Evolutionary conservation across 2,113 vertebrate species (phyloP).

Genomic region (Callithrix jacchus): DNA sequence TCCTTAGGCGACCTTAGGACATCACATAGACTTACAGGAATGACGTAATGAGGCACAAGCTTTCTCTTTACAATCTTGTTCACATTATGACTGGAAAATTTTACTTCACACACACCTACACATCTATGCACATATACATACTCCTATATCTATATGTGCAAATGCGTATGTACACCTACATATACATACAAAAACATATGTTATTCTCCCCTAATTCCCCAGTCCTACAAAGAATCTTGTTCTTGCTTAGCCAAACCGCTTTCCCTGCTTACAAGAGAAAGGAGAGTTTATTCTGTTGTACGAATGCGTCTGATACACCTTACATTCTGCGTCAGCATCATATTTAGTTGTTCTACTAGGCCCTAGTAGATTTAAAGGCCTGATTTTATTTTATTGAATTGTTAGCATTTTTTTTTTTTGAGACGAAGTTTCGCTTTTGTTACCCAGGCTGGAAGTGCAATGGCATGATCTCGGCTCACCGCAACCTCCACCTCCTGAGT

Average conservation of each 20-base stretch:
- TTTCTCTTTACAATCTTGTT: not conserved
- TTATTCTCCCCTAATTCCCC: not conserved
- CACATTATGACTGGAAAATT: not conserved
- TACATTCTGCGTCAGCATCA: not conserved
- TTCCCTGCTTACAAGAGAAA: not conserved
- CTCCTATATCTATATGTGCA: not conserved
- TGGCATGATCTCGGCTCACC: too few species aligned
- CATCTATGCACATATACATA: not conserved
- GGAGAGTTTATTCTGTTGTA: not conserved
- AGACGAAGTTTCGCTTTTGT: too few species aligned
- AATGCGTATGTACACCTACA: not conserved
- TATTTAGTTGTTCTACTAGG: not conserved
- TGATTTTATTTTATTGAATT: not conserved
- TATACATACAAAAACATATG: not conserved
- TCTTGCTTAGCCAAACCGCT: not conserved
- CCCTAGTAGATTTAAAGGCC: not conserved
- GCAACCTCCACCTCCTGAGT: too few species aligned
- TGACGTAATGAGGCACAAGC: not conserved
- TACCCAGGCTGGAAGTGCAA: too few species aligned
- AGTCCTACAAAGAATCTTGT: not conserved
- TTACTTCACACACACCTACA: not conserved
- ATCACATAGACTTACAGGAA: too few species aligned
- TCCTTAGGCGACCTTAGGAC: not conserved
- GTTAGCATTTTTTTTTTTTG: not conserved
- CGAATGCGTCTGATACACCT: not conserved